Conservation (phyloP, 2,797 vertebrate genomes). For the Danio tinwini region DNA sequence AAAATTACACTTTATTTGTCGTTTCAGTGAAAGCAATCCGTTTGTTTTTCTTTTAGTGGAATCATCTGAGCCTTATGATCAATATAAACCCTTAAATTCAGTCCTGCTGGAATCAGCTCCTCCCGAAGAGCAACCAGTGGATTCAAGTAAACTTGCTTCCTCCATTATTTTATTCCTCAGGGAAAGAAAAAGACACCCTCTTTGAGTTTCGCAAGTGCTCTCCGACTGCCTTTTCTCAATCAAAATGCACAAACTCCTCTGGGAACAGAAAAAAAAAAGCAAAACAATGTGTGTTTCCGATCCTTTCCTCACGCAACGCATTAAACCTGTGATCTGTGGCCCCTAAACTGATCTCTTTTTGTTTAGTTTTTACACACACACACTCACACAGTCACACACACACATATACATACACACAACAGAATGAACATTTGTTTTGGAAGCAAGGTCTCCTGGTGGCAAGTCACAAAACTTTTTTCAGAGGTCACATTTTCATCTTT, state of each 20-base stretch:
- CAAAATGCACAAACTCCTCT: constrained; percentile 64
- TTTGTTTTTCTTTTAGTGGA: constrained; percentile 57
- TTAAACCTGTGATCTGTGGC: constrained; percentile 78
- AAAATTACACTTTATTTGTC: constrained; percentile 61
- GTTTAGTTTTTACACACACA: constrained; percentile 64
- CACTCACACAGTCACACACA: constrained; percentile 56
- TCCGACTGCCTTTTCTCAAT: constrained; percentile 44
- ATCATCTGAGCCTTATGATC: constrained; percentile 68
- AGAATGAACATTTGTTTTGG: constrained; percentile 94
- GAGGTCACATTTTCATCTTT: constrained; percentile 75
- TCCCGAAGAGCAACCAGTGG: constrained; percentile 64
- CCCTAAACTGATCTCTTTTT: constrained; percentile 64
- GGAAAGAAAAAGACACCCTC: background rate
- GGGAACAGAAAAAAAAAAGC: constrained; percentile 61
- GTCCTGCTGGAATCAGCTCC: constrained; percentile 67
- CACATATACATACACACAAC: constrained; percentile 76
- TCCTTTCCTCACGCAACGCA: constrained; percentile 71
- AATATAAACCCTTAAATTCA: constrained; percentile 65
- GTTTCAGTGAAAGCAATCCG: constrained; percentile 62
- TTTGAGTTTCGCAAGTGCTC: constrained; percentile 32
- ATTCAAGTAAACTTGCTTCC: constrained; percentile 72
- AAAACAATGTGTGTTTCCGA: constrained; percentile 61
- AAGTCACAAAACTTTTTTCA: constrained; percentile 82
- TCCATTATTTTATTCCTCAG: constrained; percentile 51
- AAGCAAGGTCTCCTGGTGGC: constrained; percentile 91